phyloP scores from a whole-genome alignment of 2,797 vertebrate genomes.

The Takifugu rubripes region DNA sequence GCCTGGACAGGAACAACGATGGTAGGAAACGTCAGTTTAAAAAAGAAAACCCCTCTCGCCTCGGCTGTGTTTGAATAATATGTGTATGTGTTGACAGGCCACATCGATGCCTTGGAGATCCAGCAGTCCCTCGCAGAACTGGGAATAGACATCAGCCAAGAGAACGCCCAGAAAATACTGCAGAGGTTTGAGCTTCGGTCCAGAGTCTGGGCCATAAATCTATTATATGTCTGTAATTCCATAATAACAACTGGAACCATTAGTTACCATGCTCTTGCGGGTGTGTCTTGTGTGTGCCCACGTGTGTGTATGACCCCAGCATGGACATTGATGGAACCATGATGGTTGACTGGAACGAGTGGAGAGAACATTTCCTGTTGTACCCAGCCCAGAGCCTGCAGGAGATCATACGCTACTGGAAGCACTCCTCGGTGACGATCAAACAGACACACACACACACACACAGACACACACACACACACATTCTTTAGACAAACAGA shows the following conservation, averaged over 20 bases:
- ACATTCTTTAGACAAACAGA: constrained; percentile 1
- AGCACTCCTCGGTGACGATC: constrained; percentile 86
- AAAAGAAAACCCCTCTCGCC: not conserved
- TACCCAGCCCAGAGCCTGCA: constrained; percentile 88
- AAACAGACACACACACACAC: not conserved
- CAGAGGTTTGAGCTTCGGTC: constrained; percentile 75
- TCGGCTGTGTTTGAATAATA: constrained; percentile 19
- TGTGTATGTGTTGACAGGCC: constrained; percentile 72
- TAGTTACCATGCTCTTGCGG: too few relatives aligned
- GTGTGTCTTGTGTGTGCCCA: not conserved
- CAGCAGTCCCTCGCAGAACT: constrained; percentile 85
- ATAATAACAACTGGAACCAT: too few relatives aligned
- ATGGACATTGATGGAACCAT: constrained; percentile 94
- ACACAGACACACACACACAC: constrained; percentile 1
- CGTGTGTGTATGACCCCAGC: constrained; percentile 65
- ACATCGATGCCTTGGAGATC: constrained; percentile 89
- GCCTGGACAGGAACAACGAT: constrained; percentile 91
- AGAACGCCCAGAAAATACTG: constrained; percentile 84
- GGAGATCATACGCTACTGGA: constrained; percentile 92
- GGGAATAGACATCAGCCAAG: constrained; percentile 82
- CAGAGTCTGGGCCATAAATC: too few relatives aligned
- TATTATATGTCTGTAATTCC: too few relatives aligned
- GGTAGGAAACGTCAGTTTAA: constrained; percentile 62
- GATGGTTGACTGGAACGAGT: constrained; percentile 96
- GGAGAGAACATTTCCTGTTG: constrained; percentile 92